Base-by-base conservation (phyloP, 2,797 vertebrate genomes). In the Notoglanidium macrostoma region DNA sequence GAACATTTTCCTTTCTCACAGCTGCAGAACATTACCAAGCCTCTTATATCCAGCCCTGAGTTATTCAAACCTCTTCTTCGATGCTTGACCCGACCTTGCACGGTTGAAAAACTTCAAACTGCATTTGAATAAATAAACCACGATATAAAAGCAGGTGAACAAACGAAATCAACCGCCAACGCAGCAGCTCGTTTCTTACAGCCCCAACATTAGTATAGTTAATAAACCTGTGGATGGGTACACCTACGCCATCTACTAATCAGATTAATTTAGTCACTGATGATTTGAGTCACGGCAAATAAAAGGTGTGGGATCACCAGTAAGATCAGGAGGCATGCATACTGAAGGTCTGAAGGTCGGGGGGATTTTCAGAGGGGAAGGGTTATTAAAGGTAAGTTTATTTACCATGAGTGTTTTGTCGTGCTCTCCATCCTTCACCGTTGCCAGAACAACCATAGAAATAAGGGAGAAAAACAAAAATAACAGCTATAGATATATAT, bases 371-470 rank as follows among this genome's bases (percentile, higher is more conserved):
- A 35, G 57, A 72, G 92, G 93, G 92, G 91, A 94, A 88, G 87
- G 74, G 90, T 93, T 92, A 94, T 94, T 93, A 90, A 95, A 95
- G 92, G 92, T 94, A 90, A 86, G 85, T 94, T 95, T 95, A 95
- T 95, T 96, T 96, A 96, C 95, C 95, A 95, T 96, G 95, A 90
- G 95, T 94, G 95, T 96, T 96, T 96, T 96, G 96, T 88, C 95
- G 94, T 87, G 95, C 95, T 95, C 95, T 95, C 96, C 96, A 96
- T 95, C 96, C 95, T 96, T 96, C 95, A 94, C 88, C 95, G 95
- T 90, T 93, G 91, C 93, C 91, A 95, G 93, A 95, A 93, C 88
- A 92, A 94, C 92, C 94, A 77, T 91, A 94, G 92, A 93, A 94
- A 92, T 90, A 91, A 92, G 92, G 90, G 86, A 93, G 91, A 95